Percentiles rank a stretch among this genome's conserved stretches.
Conservation (phyloP, 2,888 invertebrate genomes). For the Drosophila kokeensis region DNA sequence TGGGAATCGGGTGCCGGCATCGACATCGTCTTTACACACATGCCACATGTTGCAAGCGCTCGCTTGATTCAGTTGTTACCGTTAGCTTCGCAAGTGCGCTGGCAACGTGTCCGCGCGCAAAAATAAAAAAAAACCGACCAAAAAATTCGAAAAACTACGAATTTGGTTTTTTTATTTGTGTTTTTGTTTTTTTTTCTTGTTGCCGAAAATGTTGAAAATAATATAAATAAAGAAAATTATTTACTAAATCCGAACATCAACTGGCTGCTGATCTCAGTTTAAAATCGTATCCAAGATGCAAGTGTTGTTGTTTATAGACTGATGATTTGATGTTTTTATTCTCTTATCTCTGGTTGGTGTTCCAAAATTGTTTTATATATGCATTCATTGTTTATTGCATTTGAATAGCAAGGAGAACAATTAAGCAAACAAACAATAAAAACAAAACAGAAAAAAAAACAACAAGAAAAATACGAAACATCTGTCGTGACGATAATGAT, state of each 20-base stretch:
- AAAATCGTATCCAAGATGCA: neutral
- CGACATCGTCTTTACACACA: slow-evolving; percentile 32
- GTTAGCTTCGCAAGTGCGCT: slow-evolving; percentile 69
- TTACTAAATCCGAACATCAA: neutral
- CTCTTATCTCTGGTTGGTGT: slow-evolving; percentile 19
- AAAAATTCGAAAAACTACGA: neutral
- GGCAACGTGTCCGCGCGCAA: slow-evolving; percentile 50
- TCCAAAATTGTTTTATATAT: slow-evolving; percentile 8
- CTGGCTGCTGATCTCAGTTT: slow-evolving; percentile 17
- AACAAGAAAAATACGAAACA: neutral
- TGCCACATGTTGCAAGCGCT: slow-evolving; percentile 74
- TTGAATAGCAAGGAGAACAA: slow-evolving; percentile 1
- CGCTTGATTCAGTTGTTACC: slow-evolving; percentile 66
- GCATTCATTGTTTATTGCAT: slow-evolving; percentile 34
- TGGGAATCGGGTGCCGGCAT: slow-evolving; percentile 12
- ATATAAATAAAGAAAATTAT: neutral
- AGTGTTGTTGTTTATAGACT: slow-evolving; percentile 3
- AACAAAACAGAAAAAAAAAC: neutral
- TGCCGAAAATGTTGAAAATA: neutral
- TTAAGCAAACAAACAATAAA: neutral
- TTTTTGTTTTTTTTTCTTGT: neutral
- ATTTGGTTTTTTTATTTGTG: neutral
- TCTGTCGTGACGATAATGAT: slow-evolving; percentile 42
- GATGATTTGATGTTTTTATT: slow-evolving; percentile 5
- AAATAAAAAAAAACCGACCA: slow-evolving; percentile 4